A percentile compares a stretch with the other conserved stretches of the same genome.
Evolutionary conservation across 2,113 vertebrate genomes (phyloP).

Genomic region (Ictalurus furcatus): DNA sequence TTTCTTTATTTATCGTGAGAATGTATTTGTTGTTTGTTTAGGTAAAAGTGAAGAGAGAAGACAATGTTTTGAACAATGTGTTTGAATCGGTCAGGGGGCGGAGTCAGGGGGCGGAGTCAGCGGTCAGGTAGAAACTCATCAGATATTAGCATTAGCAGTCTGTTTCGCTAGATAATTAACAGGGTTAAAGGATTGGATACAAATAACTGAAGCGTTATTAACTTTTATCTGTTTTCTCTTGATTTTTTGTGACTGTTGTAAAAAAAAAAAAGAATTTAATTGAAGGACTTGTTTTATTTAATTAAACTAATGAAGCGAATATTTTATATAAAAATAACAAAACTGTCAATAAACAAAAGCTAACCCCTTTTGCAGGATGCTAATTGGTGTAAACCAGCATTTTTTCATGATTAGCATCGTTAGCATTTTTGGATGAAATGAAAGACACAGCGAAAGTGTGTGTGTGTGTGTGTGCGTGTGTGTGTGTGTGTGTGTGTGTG

Average conservation of each 20-base stretch:
- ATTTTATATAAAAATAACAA: background rate
- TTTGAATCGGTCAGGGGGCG: background rate
- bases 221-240: background rate
- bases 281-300: background rate
- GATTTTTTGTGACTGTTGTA: background rate
- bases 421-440: background rate
- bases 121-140: background rate
- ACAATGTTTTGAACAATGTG: background rate
- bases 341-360: background rate
- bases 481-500: slow-evolving; percentile 1
- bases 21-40: too few relatives aligned
- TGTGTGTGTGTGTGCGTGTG: slow-evolving; percentile 9
- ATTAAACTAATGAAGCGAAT: background rate
- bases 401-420: background rate
- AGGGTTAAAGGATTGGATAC: background rate
- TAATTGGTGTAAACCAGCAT: background rate
- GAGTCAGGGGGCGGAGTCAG: background rate
- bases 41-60: background rate
- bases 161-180: background rate
- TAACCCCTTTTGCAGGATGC: background rate
- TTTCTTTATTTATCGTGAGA: too few relatives aligned
- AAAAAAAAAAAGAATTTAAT: background rate
- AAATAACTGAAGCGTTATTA: background rate
- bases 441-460: background rate
- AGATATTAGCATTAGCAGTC: background rate